Conservation (phyloP, 2,797 vertebrate species). For the Bucorvus abyssinicus region DNA sequence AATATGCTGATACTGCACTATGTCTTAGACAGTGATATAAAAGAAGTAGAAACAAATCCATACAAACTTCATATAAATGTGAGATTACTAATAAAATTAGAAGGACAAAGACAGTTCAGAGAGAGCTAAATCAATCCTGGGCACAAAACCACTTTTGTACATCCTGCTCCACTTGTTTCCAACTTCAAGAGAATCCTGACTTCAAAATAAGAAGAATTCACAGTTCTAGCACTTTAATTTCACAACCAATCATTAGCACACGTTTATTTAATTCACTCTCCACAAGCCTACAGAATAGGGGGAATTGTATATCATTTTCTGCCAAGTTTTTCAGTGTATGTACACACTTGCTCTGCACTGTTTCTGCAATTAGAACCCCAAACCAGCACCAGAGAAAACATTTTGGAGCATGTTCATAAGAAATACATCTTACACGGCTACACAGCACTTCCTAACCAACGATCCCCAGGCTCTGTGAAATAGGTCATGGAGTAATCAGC, state of each 20-base stretch:
- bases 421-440: neutral
- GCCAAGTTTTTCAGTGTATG: neutral
- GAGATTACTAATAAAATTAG: neutral
- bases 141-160: neutral
- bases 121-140: neutral
- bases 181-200: neutral
- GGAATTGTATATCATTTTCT: neutral
- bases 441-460: neutral
- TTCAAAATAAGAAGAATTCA: neutral
- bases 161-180: neutral
- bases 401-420: neutral
- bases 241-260: neutral
- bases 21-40: neutral
- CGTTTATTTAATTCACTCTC: neutral
- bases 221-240: neutral
- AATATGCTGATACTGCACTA: neutral
- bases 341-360: neutral
- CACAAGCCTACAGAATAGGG: neutral
- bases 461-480: neutral
- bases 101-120: neutral
- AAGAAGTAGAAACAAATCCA: neutral
- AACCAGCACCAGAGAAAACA: neutral
- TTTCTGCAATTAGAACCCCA: neutral
- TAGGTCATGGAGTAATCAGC: neutral
- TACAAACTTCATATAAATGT: neutral